Evolutionary conservation across 2,113 vertebrate species (phyloP).

Genomic region (Oreochromis spilurus): DNA sequence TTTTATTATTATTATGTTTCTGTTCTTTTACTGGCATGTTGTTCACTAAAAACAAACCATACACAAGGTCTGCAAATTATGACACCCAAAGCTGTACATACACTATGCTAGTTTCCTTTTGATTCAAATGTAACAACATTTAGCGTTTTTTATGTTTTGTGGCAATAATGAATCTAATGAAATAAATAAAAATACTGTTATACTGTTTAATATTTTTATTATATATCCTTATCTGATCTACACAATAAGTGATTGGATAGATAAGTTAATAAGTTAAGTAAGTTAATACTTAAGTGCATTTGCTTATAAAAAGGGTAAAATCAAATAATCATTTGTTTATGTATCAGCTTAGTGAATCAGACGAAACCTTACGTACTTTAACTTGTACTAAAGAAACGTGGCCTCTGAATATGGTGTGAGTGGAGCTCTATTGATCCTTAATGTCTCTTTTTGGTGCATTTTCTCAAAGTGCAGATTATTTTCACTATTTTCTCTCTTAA

Average conservation of each 20-base stretch:
- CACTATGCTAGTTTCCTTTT: background rate
- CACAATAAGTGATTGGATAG: background rate
- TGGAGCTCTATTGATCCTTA: background rate
- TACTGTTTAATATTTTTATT: background rate
- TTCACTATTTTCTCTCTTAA: background rate
- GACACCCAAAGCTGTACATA: background rate
- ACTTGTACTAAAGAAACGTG: too few relatives aligned
- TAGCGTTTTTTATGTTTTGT: background rate
- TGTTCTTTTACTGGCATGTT: background rate
- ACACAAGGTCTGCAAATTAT: background rate
- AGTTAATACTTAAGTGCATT: background rate
- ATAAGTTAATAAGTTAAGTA: background rate
- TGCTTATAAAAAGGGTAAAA: background rate
- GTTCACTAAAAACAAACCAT: background rate
- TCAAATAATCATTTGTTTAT: background rate
- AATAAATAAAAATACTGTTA: background rate
- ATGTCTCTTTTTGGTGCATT: background rate
- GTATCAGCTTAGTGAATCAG: background rate
- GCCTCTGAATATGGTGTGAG: background rate
- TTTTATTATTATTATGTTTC: background rate
- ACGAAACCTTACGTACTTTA: too few relatives aligned
- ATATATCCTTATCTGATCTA: background rate
- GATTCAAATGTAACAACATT: background rate
- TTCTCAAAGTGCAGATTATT: background rate
- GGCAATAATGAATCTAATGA: background rate